Base-by-base conservation (phyloP, 30 jellyfish, hydroid and myxozoan species). In the Turritopsis rubra region DNA sequence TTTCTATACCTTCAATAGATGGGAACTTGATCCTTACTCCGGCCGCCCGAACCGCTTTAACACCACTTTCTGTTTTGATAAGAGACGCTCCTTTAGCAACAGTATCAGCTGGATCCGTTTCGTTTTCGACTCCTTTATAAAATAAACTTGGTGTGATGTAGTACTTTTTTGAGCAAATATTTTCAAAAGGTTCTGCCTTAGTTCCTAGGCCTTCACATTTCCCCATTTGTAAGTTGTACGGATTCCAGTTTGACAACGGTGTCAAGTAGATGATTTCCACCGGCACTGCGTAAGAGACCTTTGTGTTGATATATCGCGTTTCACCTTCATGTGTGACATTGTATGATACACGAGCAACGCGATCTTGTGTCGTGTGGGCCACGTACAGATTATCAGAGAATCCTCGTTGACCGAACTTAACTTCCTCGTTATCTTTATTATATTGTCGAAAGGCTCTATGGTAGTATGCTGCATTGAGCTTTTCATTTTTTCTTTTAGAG, bases 401-500 rank as follows among this genome's bases (percentile, higher is more conserved):
- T 0, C 66, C 54, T 24, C 87, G 53, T 24, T 74, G 82, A 0
- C 65, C 82, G 13, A n/a, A 22, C 29, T 75, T 53, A n/a, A 26
- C 81, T 26, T 91, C 92, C 89, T 81, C 85, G 8, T 87, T 91
- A 66, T 83, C 86, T 75, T 60, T 73, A 17, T 54, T 81, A 27
- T 54, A 80, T 22, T 76, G 77, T 53, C 77, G 81, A 82, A 84
- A 89, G 18, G 70, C 90, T 81, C 97, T 77, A 82, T 87, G 94
- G 81, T 91, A 91, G 66, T 73, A 75, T 21, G 95, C 92, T 27
- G 87, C 96, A 71, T 91, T 83, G 81, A 85, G 75, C 25, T 30
- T 28, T 30, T 87, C 81, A 21, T 82, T 81, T 1, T 85, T 80
- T 25, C 28, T 75, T 53, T 22, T 71, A 26, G 81, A 88, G 16